These are phyloP conservation scores for Cordilura impudica DNA, from an alignment of 2,888 invertebrate species.

Conservation along the genomic window DNA sequence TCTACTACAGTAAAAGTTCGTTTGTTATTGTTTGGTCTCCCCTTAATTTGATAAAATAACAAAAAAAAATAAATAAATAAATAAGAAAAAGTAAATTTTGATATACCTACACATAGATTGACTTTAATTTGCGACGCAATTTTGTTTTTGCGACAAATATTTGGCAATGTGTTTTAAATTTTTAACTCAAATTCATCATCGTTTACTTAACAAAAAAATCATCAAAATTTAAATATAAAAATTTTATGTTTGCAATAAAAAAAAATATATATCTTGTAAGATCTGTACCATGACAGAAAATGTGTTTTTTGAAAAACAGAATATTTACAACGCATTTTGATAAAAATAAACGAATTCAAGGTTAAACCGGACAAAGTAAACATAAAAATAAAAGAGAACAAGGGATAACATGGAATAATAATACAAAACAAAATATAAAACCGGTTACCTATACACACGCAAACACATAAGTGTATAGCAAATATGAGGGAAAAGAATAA, in stretches of 20 bases:
- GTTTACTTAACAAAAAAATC: too few relatives aligned
- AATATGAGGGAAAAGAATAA: conserved; percentile 4
- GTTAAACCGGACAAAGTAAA: conserved; percentile 75
- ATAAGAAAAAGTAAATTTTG: not conserved
- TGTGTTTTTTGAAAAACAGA: not conserved
- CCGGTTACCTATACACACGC: conserved; percentile 26
- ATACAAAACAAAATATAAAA: conserved; percentile 31
- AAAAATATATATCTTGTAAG: not conserved
- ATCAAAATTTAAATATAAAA: too few relatives aligned
- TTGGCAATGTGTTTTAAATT: not conserved
- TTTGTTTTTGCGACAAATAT: conserved; percentile 4
- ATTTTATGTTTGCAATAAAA: too few relatives aligned
- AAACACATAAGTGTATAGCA: not conserved
- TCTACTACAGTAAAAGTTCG: not conserved
- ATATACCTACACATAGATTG: not conserved
- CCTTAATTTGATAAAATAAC: not conserved
- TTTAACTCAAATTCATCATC: not conserved
- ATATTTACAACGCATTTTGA: conserved; percentile 8
- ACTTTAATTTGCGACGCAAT: conserved; percentile 46
- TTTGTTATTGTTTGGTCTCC: conserved; percentile 38
- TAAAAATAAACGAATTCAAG: conserved; percentile 68
- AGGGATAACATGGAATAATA: conserved; percentile 2
- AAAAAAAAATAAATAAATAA: not conserved
- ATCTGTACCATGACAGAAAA: not conserved
- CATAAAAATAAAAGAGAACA: conserved; percentile 64